phyloP scores from a whole-genome alignment of 2,113 vertebrate genomes.

The Clinocottus analis region DNA sequence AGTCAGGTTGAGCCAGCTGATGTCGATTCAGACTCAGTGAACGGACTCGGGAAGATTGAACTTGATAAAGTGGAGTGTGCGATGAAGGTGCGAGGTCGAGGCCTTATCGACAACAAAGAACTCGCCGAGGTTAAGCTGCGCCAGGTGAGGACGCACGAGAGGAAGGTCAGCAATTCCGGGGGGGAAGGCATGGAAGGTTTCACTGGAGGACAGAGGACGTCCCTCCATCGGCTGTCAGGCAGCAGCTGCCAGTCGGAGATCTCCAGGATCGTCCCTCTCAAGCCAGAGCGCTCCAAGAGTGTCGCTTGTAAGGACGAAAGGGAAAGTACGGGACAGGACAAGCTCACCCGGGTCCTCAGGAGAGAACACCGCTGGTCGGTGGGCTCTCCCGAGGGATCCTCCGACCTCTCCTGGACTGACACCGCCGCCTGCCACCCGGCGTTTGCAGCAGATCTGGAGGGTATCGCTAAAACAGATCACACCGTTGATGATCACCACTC shows the following conservation, averaged over 20 bases:
- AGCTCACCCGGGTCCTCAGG: slow-evolving; percentile 54
- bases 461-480: slow-evolving; percentile 54
- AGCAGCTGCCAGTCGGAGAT: slow-evolving; percentile 78
- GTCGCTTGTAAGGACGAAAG: slow-evolving; percentile 76
- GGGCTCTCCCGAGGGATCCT: slow-evolving; percentile 75
- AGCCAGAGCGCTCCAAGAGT: slow-evolving; percentile 82
- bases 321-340: slow-evolving; percentile 67
- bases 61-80: slow-evolving; percentile 63
- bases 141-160: slow-evolving; percentile 77
- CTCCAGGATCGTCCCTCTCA: slow-evolving; percentile 84
- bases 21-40: slow-evolving; percentile 62
- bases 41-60: slow-evolving; percentile 72
- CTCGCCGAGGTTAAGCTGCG: slow-evolving; percentile 76
- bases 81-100: slow-evolving; percentile 64
- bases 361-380: slow-evolving; percentile 81
- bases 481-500: slow-evolving; percentile 52
- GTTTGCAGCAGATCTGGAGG: slow-evolving; percentile 49
- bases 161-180: slow-evolving; percentile 72
- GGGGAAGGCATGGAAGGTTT: slow-evolving; percentile 70
- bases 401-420: slow-evolving; percentile 76
- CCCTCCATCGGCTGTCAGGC: slow-evolving; percentile 73
- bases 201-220: slow-evolving; percentile 68
- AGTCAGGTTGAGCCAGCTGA: slow-evolving; percentile 43
- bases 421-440: slow-evolving; percentile 62
- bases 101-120: slow-evolving; percentile 74